Evolutionary conservation across 2,797 vertebrate species (phyloP).

Genomic region (Xenentodon cancila): DNA sequence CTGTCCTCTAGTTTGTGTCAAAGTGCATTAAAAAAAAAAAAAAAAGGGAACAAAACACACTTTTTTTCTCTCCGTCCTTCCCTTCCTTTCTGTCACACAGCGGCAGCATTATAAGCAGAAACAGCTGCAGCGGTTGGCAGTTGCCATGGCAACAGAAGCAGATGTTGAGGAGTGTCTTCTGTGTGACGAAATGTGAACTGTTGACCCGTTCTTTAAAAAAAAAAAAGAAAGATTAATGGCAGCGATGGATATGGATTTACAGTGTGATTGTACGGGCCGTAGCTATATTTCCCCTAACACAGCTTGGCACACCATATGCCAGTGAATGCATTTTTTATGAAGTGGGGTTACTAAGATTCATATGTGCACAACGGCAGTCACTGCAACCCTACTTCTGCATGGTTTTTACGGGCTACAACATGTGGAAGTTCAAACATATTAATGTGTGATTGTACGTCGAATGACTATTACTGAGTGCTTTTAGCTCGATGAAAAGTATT

Average conservation of each 20-base stretch:
- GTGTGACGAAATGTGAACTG: slow-evolving; percentile 72
- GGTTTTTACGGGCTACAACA: slow-evolving; percentile 27
- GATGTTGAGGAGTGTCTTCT: slow-evolving; percentile 62
- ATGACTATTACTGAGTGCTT: too few relatives aligned
- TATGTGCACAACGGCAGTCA: slow-evolving; percentile 48
- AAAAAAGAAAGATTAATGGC: slow-evolving; percentile 39
- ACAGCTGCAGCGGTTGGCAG: slow-evolving; percentile 29
- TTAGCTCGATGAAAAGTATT: too few relatives aligned
- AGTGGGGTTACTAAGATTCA: slow-evolving; percentile 24
- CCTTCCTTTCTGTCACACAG: slow-evolving; percentile 18
- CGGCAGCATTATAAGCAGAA: neutral
- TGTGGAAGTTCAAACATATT: neutral
- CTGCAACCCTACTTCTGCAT: slow-evolving; percentile 15
- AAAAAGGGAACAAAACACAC: slow-evolving; percentile 26
- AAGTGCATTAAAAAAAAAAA: slow-evolving; percentile 51
- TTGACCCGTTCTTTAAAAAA: slow-evolving; percentile 64
- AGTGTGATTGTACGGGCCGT: slow-evolving; percentile 42
- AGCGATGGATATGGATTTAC: slow-evolving; percentile 76
- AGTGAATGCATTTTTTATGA: slow-evolving; percentile 69
- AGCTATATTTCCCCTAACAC: slow-evolving; percentile 39
- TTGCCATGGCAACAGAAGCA: slow-evolving; percentile 78
- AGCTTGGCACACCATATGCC: slow-evolving; percentile 67
- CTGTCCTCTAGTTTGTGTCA: slow-evolving; percentile 35
- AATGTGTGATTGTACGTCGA: too few relatives aligned
- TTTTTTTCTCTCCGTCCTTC: neutral